Percentiles rank a stretch among this genome's conserved stretches.
These are phyloP conservation scores for Netelia inedita DNA, from an alignment of 2,888 invertebrate species.

Conservation along the genomic window DNA sequence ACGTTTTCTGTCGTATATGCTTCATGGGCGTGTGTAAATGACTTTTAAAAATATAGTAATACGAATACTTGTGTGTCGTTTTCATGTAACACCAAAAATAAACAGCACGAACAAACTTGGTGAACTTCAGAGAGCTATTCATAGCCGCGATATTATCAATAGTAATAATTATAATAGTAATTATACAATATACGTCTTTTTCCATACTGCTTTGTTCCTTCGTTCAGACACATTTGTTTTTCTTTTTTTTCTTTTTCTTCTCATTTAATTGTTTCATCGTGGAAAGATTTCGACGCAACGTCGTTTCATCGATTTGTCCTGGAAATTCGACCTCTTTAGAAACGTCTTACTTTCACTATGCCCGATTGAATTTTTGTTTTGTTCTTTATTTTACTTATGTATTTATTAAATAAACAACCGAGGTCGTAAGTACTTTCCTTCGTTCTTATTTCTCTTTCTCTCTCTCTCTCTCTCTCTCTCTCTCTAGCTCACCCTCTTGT, in stretches of 20 bases:
- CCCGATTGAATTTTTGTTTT: neutral
- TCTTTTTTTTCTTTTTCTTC: no score
- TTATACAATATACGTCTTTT: conserved; percentile 17
- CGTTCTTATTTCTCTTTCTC: neutral
- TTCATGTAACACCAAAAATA: conserved; percentile 9
- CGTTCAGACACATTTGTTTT: conserved; percentile 44
- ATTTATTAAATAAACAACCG: conserved; percentile 55
- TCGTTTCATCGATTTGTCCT: conserved; percentile 58
- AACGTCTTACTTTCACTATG: neutral
- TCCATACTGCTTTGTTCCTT: conserved; percentile 55
- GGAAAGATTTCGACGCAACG: conserved; percentile 35
- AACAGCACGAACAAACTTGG: conserved; percentile 21
- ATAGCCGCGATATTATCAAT: conserved; percentile 42
- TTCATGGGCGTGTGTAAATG: conserved; percentile 60
- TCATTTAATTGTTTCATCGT: neutral
- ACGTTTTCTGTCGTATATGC: conserved; percentile 37
- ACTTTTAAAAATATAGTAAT: conserved; percentile 72
- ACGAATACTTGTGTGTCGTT: conserved; percentile 68
- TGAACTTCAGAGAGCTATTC: conserved; percentile 31
- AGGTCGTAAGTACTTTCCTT: conserved; percentile 50
- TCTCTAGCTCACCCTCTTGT: neutral
- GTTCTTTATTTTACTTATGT: conserved; percentile 10
- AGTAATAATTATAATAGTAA: conserved; percentile 43
- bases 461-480: neutral
- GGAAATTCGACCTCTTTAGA: conserved; percentile 32